Base-by-base conservation (phyloP, 2,113 vertebrate genomes). In the human region DNA sequence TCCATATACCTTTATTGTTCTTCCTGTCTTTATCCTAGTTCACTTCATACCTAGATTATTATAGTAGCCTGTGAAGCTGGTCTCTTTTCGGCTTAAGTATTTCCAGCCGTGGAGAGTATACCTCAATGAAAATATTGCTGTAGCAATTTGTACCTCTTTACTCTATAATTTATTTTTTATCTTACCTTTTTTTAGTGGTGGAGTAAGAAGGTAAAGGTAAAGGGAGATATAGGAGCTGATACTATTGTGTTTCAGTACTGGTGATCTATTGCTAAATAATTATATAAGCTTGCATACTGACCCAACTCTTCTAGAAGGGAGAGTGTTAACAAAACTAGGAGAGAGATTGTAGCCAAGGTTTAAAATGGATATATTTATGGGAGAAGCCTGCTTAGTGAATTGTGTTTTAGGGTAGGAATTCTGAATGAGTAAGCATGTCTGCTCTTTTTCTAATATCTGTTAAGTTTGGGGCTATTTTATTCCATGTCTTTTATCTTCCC, bases 311-410 rank as follows among this genome's bases (percentile, higher is more conserved):
- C 35, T 40, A 75, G 80, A 61, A 90, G 30, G 50, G 64, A 94
- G 25, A 81, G 68, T 90, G 59, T 82, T 94, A 86, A 59, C 27
- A 89, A 50, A 76, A 96, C 38, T 83, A 92, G 52, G 70, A 59
- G 43, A 79, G 10, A 57, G 16, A 6, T 68, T 84, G 27, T 75
- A 90, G 50, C 38, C 38, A 94, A 14, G 68, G 76, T 85, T 97
- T 96, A 84, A 95, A 97, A 78, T 94, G n/a, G n/a, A 35, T 90
- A 38, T 80, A 85, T 86, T 96, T 95, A 87, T 57, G 30, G 17
- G 23, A 96, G 10, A 45, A 96, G 4, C 17, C 89, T 94, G 35
- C 14, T 32, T 95, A 45, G 57, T 93, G 35, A 94, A 55, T 82
- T 94, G 40, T 97, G 8, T 95, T 89, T 94, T 89, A 93, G 35